Base-by-base conservation (phyloP, 64 coral and sea anemone genomes). In the Stichodactyla helianthus region DNA sequence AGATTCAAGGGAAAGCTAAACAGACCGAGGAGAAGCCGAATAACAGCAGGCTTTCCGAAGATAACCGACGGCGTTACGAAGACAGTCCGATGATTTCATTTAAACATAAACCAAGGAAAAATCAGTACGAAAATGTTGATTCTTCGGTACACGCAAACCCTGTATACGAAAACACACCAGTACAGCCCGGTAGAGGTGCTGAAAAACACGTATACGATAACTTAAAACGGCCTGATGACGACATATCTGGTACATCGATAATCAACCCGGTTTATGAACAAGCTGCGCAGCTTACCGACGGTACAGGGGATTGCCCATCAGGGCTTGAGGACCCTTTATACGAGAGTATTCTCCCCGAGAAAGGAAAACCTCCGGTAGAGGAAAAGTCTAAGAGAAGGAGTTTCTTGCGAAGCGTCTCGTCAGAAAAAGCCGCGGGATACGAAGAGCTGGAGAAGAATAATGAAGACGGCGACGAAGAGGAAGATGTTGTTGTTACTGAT, bases 161-260 rank as follows among this genome's bases (percentile, higher is more conserved):
- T 19, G 17, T 81, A 51, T 81, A 81, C 52, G 78, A 51, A 3
- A 81, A 51, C 16, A 17, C 15, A 28, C 50, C 50, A 20, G 78
- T 22, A 53, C 50, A 18, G 19, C 50, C 52, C 35, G 50, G 3
- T 54, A 81, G 15, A 16, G 78, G 5, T 28, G 17, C 14, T 19
- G 20, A 28, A 53, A 52, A 81, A 81, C 78, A 81, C 50, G 6
- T 54, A 18, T 81, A 81, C 8, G 78, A 81, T 17, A 81, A 81
- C 52, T 0, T 74, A 12, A 31, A 31, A 9, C 9, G 6, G 25
- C 68, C 6, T 10, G 2, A 31, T 26, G 26, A 74, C 68, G 50
- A 2, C 50, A 52, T 81, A 52, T n/a, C 35, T 4, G 52, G 50
- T 7, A 4, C 31, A 81, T 52, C 35, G 2, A 54, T 52, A 52